Base-by-base conservation (phyloP, 2,797 vertebrate genomes). In the Meda fulgida region DNA sequence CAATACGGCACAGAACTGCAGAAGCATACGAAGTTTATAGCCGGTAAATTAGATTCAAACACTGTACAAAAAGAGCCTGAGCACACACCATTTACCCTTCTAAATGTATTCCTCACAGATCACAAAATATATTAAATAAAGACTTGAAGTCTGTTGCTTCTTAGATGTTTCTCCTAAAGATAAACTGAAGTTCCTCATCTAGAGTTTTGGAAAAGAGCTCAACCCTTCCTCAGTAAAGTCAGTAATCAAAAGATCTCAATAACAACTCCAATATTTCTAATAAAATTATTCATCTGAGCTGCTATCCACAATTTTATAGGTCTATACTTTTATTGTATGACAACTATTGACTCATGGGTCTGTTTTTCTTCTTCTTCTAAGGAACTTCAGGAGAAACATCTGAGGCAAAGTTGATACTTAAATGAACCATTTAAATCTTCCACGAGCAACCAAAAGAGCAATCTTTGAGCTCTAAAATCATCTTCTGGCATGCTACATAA, bases 1-100 rank as follows among this genome's bases (percentile, higher is more conserved):
- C 80, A 48, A 82, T 82, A 48, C 11, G 7, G 43, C 43, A 67
- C 46, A 82, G 11, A 46, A 23, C n/a, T 23, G 69, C 67, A 72
- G 51, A 73, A 81, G 48, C 53, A 48, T n/a, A 81, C 16, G n/a
- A 67, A 34, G 40, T 72, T 73, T 60, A 82, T 40, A 43, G 69
- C n/a, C 80, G 34, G 36, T 63, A 46, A 60, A 82, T 60, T 82
- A 60, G 38, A 72, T 58, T 82, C 69, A 46, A 40, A 63, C 80
- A 63, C 51, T 13, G 23, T 31, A 14, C 19, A 29, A 26, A 65
- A 63, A 46, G 40, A 80, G 43, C 43, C 13, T 0, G 11, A 80
- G 19, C 36, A 67, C 23, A 66, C 40, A 46, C 8, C 53, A 26
- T 60, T 60, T 40, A 77, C 13, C 58, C 36, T 0, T 6, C 58